Evolutionary conservation across 1,140 invertebrate genomes (phyloP).

Genomic region (Lerema accius): DNA sequence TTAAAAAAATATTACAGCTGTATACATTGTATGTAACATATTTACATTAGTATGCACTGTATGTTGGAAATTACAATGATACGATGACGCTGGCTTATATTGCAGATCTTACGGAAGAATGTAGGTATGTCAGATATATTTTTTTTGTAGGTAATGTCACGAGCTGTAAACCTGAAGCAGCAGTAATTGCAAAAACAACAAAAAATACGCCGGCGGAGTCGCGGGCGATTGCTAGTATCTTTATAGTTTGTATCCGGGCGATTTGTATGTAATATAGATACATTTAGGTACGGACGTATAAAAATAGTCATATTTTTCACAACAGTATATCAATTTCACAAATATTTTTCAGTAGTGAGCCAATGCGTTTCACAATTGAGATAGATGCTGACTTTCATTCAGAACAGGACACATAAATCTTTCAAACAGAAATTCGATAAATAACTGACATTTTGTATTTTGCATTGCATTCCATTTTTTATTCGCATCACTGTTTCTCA

Average conservation of each 20-base stretch:
- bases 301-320: constrained; percentile 29
- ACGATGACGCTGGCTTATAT: no score
- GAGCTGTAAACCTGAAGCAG: no score
- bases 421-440: constrained; percentile 32
- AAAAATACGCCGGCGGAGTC: no score
- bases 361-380: constrained; percentile 29
- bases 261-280: no score
- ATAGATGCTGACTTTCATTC: constrained; percentile 32
- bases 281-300: constrained; percentile 20
- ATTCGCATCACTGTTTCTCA: constrained; percentile 17
- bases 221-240: no score
- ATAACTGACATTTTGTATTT: constrained; percentile 29
- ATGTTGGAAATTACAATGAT: no score
- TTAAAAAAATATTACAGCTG: constrained; percentile 41
- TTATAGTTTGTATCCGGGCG: background rate
- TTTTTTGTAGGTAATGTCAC: no score
- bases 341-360: constrained; percentile 25
- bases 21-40: background rate
- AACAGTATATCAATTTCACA: constrained; percentile 28
- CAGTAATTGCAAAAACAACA: no score
- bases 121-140: no score
- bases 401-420: constrained; percentile 27
- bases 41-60: background rate
- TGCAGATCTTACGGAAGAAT: no score
- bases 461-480: constrained; percentile 22